phyloP scores from a whole-genome alignment of 2,113 vertebrate genomes.

The Peromyscus maniculatus region DNA sequence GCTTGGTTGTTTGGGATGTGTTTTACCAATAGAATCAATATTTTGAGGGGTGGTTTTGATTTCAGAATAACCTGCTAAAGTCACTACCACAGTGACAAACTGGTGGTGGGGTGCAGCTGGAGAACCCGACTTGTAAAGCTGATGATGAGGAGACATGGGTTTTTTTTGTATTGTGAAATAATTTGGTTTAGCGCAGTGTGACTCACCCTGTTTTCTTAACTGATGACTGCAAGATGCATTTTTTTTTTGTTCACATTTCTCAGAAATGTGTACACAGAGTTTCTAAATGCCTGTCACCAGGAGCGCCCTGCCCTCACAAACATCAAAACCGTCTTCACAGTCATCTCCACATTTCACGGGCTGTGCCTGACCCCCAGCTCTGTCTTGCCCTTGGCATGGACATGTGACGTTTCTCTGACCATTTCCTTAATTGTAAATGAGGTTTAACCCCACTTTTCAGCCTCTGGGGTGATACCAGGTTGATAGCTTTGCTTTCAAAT shows the following conservation, averaged over 20 bases:
- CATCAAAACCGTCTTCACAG: background rate
- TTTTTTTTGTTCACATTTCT: background rate
- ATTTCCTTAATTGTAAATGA: constrained; percentile 24
- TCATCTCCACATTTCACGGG: background rate
- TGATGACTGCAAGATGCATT: background rate
- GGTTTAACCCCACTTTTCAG: background rate
- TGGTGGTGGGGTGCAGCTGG: background rate
- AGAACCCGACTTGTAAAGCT: constrained; percentile 4
- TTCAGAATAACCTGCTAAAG: constrained; percentile 42
- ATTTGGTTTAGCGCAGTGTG: background rate
- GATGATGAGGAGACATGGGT: background rate
- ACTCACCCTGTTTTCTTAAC: constrained; percentile 16
- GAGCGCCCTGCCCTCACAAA: background rate
- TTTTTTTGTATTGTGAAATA: constrained; percentile 22
- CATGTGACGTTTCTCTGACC: constrained; percentile 42
- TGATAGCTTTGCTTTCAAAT: constrained; percentile 32
- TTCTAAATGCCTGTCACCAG: constrained; percentile 19
- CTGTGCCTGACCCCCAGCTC: background rate
- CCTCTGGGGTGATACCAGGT: background rate
- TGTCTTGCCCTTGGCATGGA: background rate
- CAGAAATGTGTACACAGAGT: background rate
- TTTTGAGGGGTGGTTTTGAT: background rate
- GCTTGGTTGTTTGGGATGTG: constrained; percentile 23
- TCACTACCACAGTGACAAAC: background rate
- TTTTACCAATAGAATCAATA: constrained; percentile 33